phyloP scores from a whole-genome alignment of 2,888 invertebrate species.

The Strigamia crassipes region DNA sequence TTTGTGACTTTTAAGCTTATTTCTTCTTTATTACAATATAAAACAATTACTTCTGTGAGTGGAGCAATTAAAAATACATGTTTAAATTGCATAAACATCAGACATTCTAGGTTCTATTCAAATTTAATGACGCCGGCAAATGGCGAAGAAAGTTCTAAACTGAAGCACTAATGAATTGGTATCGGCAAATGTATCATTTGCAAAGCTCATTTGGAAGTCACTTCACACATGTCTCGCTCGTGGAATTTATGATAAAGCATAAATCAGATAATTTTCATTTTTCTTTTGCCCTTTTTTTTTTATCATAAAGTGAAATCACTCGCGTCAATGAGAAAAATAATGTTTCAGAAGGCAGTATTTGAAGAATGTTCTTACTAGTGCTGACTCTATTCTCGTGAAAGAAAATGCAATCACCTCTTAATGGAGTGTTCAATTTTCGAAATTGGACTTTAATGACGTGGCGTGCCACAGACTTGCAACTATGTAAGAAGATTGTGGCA shows the following conservation, averaged over 20 bases:
- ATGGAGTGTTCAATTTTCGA: conserved; percentile 37
- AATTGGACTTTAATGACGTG: conserved; percentile 34
- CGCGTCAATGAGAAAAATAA: not conserved
- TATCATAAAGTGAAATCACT: not conserved
- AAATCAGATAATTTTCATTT: not conserved
- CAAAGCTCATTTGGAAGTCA: not conserved
- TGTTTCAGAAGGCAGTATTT: conserved; percentile 1
- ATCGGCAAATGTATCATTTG: not conserved
- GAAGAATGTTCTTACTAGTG: conserved; percentile 15
- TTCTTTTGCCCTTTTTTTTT: not conserved
- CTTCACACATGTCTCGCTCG: not conserved
- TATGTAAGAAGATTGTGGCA: conserved; percentile 24
- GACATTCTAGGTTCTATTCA: not conserved
- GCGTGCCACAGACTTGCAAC: conserved; percentile 34
- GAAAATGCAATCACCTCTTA: conserved; percentile 37
- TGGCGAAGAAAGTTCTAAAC: not conserved
- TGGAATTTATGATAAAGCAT: not conserved
- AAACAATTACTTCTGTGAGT: not conserved
- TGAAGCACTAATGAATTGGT: not conserved
- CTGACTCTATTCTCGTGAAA: conserved; percentile 6
- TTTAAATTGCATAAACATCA: too few relatives aligned
- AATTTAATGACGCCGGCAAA: not conserved
- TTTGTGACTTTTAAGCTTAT: not conserved
- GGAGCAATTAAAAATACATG: not conserved
- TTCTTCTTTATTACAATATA: not conserved